These are phyloP conservation scores for Amphiprion clarkii DNA, from an alignment of 2,797 vertebrate genomes.

Conservation along the genomic window DNA sequence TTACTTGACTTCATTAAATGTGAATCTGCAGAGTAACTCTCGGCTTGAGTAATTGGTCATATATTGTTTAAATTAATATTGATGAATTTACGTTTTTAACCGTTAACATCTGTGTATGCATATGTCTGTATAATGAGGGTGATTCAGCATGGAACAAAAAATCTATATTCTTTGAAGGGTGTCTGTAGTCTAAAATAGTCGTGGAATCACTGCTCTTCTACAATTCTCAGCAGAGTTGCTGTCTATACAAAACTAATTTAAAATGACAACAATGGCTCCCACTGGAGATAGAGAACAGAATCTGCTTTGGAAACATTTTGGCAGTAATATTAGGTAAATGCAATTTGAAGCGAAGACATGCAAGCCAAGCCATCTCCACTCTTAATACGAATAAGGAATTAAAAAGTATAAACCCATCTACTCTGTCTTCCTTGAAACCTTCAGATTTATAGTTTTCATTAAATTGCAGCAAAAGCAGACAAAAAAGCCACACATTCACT, in stretches of 20 bases:
- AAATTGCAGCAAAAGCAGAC: constrained; percentile 23
- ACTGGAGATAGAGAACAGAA: neutral
- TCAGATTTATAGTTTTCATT: constrained; percentile 20
- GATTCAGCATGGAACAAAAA: too few species aligned
- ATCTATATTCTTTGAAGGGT: too few species aligned
- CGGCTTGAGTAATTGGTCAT: too few species aligned
- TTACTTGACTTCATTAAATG: too few species aligned
- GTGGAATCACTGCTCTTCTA: too few species aligned
- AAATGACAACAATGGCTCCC: neutral
- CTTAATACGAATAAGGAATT: neutral
- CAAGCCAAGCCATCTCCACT: neutral
- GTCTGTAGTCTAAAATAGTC: too few species aligned
- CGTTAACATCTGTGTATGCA: too few species aligned
- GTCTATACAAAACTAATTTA: neutral
- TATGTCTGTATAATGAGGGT: too few species aligned
- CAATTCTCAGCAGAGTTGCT: neutral
- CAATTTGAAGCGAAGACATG: neutral
- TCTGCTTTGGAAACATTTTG: neutral
- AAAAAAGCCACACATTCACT: constrained; percentile 39
- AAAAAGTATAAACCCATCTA: neutral
- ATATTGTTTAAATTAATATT: too few species aligned
- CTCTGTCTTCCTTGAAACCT: constrained; percentile 2
- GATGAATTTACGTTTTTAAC: too few species aligned
- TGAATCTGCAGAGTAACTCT: too few species aligned
- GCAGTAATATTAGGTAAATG: neutral